A percentile compares a stretch with the other conserved stretches of the same genome.
phyloP scores from a whole-genome alignment of 2,888 invertebrate species.

The Drosophila maculinotata region DNA sequence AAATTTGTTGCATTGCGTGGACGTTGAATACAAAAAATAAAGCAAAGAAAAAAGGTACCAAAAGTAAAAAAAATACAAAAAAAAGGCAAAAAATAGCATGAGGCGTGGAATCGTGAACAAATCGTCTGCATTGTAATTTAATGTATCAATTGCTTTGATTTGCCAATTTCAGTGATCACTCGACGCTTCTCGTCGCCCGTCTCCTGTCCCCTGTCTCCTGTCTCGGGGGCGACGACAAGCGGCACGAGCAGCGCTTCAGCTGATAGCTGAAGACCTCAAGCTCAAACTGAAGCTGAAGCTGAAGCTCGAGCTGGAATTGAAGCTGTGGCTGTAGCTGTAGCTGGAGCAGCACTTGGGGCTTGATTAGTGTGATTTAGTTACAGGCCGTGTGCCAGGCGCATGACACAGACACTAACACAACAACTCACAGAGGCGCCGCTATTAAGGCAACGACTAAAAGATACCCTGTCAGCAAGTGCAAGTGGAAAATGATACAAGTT shows the following conservation, averaged over 20 bases:
- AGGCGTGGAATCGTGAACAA: conserved; percentile 79
- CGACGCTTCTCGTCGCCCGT: conserved; percentile 47
- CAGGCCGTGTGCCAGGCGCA: conserved; percentile 80
- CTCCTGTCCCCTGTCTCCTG: conserved; percentile 14
- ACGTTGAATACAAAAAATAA: conserved; percentile 57
- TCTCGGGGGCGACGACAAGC: conserved; percentile 68
- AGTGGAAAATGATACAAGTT: too few species aligned
- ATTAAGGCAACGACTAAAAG: neutral
- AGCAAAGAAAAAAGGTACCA: conserved; percentile 8
- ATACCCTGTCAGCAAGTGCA: conserved; percentile 15
- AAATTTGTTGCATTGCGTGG: conserved; percentile 82
- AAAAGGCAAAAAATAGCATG: conserved; percentile 31
- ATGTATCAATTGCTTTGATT: conserved; percentile 80
- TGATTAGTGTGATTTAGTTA: conserved; percentile 80
- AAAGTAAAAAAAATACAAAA: conserved; percentile 15
- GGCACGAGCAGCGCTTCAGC: conserved; percentile 71
- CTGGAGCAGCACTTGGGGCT: conserved; percentile 74
- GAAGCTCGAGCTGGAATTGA: conserved; percentile 17
- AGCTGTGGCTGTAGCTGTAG: conserved; percentile 25
- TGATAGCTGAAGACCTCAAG: conserved; percentile 45
- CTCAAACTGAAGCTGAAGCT: conserved; percentile 18
- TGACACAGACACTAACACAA: conserved; percentile 60
- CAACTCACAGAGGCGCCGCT: conserved; percentile 6
- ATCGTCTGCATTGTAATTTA: conserved; percentile 81
- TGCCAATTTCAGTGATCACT: conserved; percentile 75